phyloP scores from a whole-genome alignment of 2,797 vertebrate species.

The Lagodon rhomboides region DNA sequence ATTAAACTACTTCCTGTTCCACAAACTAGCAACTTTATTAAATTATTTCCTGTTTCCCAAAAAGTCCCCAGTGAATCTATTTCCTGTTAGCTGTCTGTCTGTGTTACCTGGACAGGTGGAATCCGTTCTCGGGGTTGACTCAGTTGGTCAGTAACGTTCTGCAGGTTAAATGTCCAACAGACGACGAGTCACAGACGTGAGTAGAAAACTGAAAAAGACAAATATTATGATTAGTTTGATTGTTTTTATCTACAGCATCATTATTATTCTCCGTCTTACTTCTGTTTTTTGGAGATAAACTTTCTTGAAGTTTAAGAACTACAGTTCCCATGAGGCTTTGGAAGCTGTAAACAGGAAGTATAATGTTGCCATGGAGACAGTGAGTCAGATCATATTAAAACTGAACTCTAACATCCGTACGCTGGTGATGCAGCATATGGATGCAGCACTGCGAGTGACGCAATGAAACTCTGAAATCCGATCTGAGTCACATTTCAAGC shows the following conservation, averaged over 20 bases:
- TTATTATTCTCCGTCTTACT: not conserved
- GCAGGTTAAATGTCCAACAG: conserved; percentile 92
- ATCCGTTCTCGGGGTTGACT: conserved; percentile 94
- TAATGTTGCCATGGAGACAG: not conserved
- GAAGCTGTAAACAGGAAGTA: not conserved
- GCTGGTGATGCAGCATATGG: too few species aligned
- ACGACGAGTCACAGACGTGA: conserved; percentile 92
- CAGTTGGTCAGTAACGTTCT: conserved; percentile 97
- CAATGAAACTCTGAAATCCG: too few species aligned
- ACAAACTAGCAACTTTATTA: too few species aligned
- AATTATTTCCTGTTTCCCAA: not conserved
- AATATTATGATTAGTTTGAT: not conserved
- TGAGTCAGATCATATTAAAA: too few species aligned
- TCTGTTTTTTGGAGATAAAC: not conserved
- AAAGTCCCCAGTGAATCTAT: not conserved
- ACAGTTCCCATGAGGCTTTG: not conserved
- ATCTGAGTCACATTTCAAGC: too few species aligned
- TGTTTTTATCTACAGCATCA: too few species aligned
- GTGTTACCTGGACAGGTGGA: conserved; percentile 94
- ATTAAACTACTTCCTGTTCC: too few species aligned
- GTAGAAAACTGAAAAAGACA: conserved; percentile 77
- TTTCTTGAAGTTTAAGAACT: not conserved
- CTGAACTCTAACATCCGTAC: too few species aligned
- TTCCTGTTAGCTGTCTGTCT: conserved; percentile 59
- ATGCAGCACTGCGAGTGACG: too few species aligned